A percentile compares a stretch with the other conserved stretches of the same genome.
These are phyloP conservation scores for Bufo gargarizans DNA, from an alignment of 2,113 vertebrate genomes.

Conservation along the genomic window DNA sequence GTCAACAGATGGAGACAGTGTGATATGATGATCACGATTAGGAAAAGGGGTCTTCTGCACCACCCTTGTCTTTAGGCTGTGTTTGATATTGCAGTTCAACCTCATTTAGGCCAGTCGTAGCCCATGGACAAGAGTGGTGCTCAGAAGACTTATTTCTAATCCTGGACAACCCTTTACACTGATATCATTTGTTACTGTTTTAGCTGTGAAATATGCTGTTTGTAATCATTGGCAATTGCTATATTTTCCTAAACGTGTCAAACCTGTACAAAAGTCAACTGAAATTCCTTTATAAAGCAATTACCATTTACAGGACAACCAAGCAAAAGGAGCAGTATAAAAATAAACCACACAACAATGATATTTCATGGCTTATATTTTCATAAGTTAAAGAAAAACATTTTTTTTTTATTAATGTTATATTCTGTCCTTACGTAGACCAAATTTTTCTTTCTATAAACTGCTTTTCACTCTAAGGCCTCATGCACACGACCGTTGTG, in stretches of 20 bases:
- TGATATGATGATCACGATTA: not conserved
- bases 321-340: not conserved
- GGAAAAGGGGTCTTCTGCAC: not conserved
- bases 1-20: not conserved
- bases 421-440: too few relatives aligned
- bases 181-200: not conserved
- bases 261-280: not conserved
- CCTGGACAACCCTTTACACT: not conserved
- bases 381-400: not conserved
- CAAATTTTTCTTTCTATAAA: too few relatives aligned
- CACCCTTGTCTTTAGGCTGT: too few relatives aligned
- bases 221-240: not conserved
- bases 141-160: not conserved
- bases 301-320: not conserved
- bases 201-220: not conserved
- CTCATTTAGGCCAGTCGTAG: not conserved
- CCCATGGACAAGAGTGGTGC: not conserved
- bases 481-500: too few relatives aligned
- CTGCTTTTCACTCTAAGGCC: too few relatives aligned
- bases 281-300: not conserved
- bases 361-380: not conserved
- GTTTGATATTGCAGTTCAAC: not conserved
- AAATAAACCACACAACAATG: constrained; percentile 9
- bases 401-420: too few relatives aligned
- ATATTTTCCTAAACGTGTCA: not conserved